phyloP scores from a whole-genome alignment of 1,140 invertebrate genomes.

The Cephus cinctus region DNA sequence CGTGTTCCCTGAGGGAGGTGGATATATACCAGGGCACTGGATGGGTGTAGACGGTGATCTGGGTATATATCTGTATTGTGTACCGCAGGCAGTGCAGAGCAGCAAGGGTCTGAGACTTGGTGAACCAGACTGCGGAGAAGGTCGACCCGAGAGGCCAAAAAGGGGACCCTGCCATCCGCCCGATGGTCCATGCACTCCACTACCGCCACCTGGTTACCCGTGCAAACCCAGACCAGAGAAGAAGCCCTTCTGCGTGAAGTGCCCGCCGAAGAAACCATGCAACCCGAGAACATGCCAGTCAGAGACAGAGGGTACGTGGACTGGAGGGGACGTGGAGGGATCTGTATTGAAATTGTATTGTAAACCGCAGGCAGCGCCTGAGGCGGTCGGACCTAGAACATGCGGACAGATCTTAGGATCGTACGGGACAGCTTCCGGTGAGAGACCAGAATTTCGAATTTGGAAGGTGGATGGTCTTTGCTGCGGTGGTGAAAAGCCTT shows the following conservation, averaged over 20 bases:
- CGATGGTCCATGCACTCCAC: conserved; percentile 33
- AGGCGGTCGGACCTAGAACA: too few relatives aligned
- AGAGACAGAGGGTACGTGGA: conserved; percentile 42
- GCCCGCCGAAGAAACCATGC: conserved; percentile 40
- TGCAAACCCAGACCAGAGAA: conserved; percentile 29
- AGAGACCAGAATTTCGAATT: too few relatives aligned
- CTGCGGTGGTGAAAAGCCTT: too few relatives aligned
- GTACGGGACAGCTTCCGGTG: too few relatives aligned
- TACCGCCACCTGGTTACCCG: conserved; percentile 32
- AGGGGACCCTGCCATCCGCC: conserved; percentile 36
- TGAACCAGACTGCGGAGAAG: conserved; percentile 36
- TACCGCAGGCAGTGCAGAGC: neutral
- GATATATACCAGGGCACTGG: conserved; percentile 6
- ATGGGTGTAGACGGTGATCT: neutral
- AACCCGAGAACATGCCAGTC: conserved; percentile 26
- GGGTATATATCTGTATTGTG: conserved; percentile 2
- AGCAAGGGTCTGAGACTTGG: conserved; percentile 25
- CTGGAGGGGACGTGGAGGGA: conserved; percentile 6
- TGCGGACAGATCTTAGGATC: too few relatives aligned
- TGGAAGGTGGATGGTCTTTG: too few relatives aligned
- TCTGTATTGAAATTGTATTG: conserved; percentile 14
- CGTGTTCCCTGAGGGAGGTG: conserved; percentile 3
- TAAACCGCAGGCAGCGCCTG: conserved; percentile 14
- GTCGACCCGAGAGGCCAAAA: conserved; percentile 22
- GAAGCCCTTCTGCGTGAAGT: conserved; percentile 44